Conservation (phyloP, 2,797 vertebrate species). For the Chelidonichthys spinosus region DNA sequence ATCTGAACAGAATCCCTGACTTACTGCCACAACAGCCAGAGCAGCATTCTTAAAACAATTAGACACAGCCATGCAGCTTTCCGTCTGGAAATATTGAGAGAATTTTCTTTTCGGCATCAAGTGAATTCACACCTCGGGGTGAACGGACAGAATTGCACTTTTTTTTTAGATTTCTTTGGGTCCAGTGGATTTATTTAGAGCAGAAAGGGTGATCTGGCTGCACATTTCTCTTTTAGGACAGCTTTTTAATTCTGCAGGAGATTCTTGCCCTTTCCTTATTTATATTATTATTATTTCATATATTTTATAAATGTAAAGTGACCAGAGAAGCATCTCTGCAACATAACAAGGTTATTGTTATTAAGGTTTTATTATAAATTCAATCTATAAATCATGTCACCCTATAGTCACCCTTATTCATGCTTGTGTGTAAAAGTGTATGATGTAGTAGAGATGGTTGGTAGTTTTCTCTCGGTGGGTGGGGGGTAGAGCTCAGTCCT, state of each 20-base stretch:
- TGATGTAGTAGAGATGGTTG: constrained; percentile 23
- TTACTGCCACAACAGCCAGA: constrained; percentile 36
- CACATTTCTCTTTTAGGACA: neutral
- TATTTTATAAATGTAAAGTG: constrained; percentile 6
- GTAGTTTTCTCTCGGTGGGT: constrained; percentile 50
- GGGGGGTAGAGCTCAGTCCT: constrained; percentile 57
- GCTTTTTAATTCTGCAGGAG: neutral
- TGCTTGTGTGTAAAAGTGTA: constrained; percentile 30
- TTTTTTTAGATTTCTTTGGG: neutral
- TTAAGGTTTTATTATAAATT: constrained; percentile 22
- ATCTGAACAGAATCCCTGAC: constrained; percentile 44
- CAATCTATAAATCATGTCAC: constrained; percentile 22
- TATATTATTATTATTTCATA: no score
- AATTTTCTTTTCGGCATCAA: constrained; percentile 24
- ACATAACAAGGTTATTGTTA: neutral
- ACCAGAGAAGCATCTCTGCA: constrained; percentile 1
- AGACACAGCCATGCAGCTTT: neutral
- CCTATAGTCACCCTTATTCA: constrained; percentile 5
- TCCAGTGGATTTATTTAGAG: neutral
- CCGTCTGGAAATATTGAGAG: constrained; percentile 6
- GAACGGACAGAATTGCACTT: neutral
- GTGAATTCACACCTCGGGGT: neutral
- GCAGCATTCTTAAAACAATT: constrained; percentile 39
- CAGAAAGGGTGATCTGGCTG: neutral
- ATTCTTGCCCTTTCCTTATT: neutral